Conservation (phyloP, 2,797 vertebrate species). For the Pitangus sulphuratus region DNA sequence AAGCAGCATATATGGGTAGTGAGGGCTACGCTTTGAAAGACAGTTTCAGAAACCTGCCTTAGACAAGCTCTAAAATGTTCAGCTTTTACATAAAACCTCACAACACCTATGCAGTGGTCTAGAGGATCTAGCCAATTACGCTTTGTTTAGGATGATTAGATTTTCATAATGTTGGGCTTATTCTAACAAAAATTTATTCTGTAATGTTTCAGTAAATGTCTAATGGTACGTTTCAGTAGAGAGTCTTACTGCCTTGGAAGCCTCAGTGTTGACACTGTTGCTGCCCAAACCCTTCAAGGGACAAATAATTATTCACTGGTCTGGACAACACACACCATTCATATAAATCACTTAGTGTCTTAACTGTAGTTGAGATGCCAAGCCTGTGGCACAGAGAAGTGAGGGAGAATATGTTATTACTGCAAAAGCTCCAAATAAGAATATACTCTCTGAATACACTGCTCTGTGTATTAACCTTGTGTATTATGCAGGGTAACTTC, state of each 20-base stretch:
- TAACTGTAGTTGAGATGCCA: not conserved
- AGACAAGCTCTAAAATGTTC: not conserved
- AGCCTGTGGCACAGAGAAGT: not conserved
- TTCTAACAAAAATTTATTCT: not conserved
- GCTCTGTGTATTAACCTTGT: not conserved
- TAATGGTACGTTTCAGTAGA: not conserved
- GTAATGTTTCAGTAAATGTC: not conserved
- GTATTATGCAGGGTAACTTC: not conserved
- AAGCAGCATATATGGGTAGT: not conserved
- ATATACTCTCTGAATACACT: not conserved
- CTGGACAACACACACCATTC: not conserved
- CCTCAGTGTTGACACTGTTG: not conserved
- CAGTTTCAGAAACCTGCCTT: not conserved
- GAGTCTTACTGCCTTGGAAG: not conserved
- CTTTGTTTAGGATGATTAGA: not conserved
- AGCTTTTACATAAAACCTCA: not conserved
- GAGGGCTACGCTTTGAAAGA: not conserved
- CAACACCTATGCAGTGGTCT: not conserved
- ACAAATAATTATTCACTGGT: constrained; percentile 29
- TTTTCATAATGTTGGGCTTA: not conserved
- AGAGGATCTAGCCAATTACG: not conserved
- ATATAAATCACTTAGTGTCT: not conserved
- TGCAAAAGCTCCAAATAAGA: not conserved
- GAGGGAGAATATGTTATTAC: not conserved
- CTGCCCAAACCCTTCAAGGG: not conserved